Conservation (phyloP, 1,140 invertebrate species). For the Calycopis cecrops region DNA sequence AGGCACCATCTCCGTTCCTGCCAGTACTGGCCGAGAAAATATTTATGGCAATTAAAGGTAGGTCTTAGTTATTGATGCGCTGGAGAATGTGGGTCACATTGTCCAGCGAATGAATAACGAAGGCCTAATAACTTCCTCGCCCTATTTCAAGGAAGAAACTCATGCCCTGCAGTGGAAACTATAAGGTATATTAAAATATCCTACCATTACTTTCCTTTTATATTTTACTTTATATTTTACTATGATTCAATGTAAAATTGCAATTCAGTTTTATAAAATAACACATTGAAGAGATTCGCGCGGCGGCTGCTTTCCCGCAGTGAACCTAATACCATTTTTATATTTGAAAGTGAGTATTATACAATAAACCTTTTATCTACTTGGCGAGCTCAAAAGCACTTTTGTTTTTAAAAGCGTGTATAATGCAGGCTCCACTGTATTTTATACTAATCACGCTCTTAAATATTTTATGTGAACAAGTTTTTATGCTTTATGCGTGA, state of each 20-base stretch:
- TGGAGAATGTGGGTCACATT: too few species aligned
- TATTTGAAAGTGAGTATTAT: slow-evolving; percentile 20
- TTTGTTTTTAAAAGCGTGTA: slow-evolving; percentile 21
- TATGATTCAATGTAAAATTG: not conserved
- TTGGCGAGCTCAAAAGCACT: slow-evolving; percentile 13
- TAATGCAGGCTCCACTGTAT: slow-evolving; percentile 11
- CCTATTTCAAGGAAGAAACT: too few species aligned
- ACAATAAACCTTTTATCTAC: slow-evolving; percentile 19
- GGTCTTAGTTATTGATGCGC: too few species aligned
- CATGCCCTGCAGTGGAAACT: too few species aligned
- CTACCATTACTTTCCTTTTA: too few species aligned
- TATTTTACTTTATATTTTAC: too few species aligned
- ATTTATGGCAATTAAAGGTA: too few species aligned
- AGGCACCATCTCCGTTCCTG: too few species aligned
- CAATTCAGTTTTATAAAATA: not conserved
- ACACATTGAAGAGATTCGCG: not conserved
- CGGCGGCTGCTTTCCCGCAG: not conserved
- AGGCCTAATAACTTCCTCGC: too few species aligned
- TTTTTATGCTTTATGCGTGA: not conserved
- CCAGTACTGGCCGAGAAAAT: too few species aligned
- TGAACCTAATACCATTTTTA: slow-evolving; percentile 3
- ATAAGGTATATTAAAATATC: too few species aligned
- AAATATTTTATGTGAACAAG: not conserved
- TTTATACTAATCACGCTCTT: slow-evolving; percentile 3
- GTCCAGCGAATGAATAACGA: too few species aligned